Evolutionary conservation across 1,140 invertebrate genomes (phyloP).

Genomic region (Cyrtorhinus lividipennis): DNA sequence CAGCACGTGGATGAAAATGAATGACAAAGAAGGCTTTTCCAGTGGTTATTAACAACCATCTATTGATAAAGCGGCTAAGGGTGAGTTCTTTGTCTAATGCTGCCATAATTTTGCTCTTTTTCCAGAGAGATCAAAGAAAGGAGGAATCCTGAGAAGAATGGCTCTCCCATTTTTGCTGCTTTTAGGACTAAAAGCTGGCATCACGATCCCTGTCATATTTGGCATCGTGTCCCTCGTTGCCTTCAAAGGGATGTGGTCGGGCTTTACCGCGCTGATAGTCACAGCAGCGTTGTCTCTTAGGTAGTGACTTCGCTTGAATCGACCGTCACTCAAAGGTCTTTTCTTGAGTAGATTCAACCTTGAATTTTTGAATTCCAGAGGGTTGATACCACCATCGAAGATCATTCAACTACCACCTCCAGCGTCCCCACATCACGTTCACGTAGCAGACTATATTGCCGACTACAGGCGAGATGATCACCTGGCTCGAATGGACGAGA

Average conservation of each 20-base stretch:
- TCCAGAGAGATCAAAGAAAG: background rate
- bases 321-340: too few species aligned
- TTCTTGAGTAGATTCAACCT: background rate
- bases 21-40: too few species aligned
- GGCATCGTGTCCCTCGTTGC: conserved; percentile 43
- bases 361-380: background rate
- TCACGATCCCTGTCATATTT: conserved; percentile 45
- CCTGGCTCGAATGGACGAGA: conserved; percentile 5
- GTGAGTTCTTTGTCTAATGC: too few species aligned
- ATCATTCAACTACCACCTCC: conserved; percentile 10
- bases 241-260: conserved; percentile 45
- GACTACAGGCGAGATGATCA: background rate
- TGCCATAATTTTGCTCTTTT: too few species aligned
- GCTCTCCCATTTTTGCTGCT: conserved; percentile 43
- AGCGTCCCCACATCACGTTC: background rate
- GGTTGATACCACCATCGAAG: background rate
- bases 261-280: conserved; percentile 43
- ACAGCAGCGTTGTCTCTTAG: conserved; percentile 37
- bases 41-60: too few species aligned
- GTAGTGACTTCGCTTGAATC: background rate
- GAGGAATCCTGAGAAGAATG: conserved; percentile 36
- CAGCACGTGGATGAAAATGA: too few species aligned
- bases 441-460: conserved; percentile 9
- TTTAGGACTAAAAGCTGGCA: conserved; percentile 44
- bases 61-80: too few species aligned